Evolutionary conservation across 1,140 invertebrate species (phyloP).

Genomic region (Formica exsecta): DNA sequence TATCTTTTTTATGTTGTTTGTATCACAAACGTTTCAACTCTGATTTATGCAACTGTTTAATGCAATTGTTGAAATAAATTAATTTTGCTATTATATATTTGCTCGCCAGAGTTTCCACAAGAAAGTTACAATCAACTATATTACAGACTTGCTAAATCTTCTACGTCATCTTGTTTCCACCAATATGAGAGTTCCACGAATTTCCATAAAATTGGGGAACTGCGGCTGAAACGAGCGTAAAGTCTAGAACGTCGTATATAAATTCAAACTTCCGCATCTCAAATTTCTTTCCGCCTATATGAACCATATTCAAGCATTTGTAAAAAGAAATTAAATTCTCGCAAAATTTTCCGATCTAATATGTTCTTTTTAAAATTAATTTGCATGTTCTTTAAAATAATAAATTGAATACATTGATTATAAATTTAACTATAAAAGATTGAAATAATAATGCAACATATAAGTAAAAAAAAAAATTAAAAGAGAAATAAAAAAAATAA

Average conservation of each 20-base stretch:
- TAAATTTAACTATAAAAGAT: background rate
- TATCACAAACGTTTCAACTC: background rate
- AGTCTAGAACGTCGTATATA: slow-evolving; percentile 57
- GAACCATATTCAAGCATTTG: slow-evolving; percentile 33
- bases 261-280: slow-evolving; percentile 57
- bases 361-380: background rate
- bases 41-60: background rate
- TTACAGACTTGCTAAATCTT: slow-evolving; percentile 53
- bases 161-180: slow-evolving; percentile 22
- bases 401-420: background rate
- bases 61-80: background rate
- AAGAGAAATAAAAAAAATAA: background rate
- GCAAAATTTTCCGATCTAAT: slow-evolving; percentile 29
- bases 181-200: slow-evolving; percentile 46
- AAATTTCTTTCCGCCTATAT: slow-evolving; percentile 49
- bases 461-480: background rate
- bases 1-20: background rate
- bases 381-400: background rate
- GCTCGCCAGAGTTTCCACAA: background rate
- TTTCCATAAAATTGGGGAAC: slow-evolving; percentile 62
- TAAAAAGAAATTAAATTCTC: slow-evolving; percentile 59
- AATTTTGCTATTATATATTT: background rate
- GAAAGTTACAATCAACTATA: slow-evolving; percentile 17
- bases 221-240: slow-evolving; percentile 52
- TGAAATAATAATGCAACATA: background rate